Conservation (phyloP, 1,140 invertebrate species). For the Eriosoma lanigerum region DNA sequence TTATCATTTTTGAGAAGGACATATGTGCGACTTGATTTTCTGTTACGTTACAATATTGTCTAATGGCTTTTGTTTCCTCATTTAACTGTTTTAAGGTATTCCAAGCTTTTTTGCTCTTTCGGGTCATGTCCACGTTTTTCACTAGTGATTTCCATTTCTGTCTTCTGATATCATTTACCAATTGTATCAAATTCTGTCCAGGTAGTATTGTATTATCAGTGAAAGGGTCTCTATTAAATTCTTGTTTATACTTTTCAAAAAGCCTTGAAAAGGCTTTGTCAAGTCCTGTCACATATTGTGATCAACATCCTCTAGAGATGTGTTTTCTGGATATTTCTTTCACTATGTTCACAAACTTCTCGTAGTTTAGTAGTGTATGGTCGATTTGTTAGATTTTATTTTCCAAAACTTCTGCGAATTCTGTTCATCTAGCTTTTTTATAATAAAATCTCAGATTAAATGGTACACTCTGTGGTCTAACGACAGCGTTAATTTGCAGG, state of each 20-base stretch:
- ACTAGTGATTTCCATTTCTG: background rate
- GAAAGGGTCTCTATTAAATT: background rate
- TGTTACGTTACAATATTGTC: background rate
- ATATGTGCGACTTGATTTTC: background rate
- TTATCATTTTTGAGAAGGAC: background rate
- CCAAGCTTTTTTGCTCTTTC: background rate
- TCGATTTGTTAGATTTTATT: background rate
- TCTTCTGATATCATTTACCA: background rate
- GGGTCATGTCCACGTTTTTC: background rate
- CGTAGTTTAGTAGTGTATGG: background rate
- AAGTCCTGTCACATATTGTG: background rate
- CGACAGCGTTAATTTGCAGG: too few species aligned
- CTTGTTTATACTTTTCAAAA: slow-evolving; percentile 12
- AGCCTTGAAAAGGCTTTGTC: background rate
- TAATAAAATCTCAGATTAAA: background rate
- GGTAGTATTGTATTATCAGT: background rate
- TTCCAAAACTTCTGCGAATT: background rate
- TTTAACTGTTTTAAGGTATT: slow-evolving; percentile 18
- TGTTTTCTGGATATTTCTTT: slow-evolving; percentile 23
- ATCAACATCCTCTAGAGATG: background rate
- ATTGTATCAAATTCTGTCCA: slow-evolving; percentile 7
- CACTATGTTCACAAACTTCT: background rate
- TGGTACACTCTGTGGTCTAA: too few species aligned
- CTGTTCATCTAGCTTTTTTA: too few species aligned
- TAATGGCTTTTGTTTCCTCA: background rate